Evolutionary conservation across 64 coral and sea anemone species (phyloP).

Genomic region (Montipora foliosa): DNA sequence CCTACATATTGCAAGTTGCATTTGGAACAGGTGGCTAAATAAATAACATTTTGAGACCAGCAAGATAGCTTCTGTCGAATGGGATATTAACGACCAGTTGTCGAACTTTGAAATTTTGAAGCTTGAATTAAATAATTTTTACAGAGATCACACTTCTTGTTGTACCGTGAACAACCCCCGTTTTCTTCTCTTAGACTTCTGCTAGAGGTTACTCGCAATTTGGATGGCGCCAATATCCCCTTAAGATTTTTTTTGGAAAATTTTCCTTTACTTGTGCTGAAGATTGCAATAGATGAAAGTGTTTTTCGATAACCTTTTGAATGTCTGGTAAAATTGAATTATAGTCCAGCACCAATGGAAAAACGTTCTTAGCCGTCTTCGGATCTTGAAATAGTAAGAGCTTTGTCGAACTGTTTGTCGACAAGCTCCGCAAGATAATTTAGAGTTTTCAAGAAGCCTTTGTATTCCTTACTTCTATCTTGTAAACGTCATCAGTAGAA

Average conservation of each 20-base stretch:
- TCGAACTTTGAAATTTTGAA: not conserved
- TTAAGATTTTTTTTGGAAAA: not conserved
- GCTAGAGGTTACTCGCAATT: not conserved
- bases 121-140: slow-evolving; percentile 3
- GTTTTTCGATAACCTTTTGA: not conserved
- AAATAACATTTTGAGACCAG: slow-evolving; percentile 37
- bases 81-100: not conserved
- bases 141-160: slow-evolving; percentile 6
- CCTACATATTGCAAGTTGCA: no score
- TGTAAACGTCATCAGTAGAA: no score
- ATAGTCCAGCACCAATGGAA: slow-evolving; percentile 24
- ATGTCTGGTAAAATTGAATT: slow-evolving; percentile 37
- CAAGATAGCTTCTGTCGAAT: slow-evolving; percentile 26
- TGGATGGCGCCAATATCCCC: not conserved
- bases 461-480: not conserved
- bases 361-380: not conserved
- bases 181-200: not conserved
- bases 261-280: slow-evolving; percentile 2
- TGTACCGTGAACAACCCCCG: not conserved
- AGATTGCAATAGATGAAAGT: slow-evolving; percentile 19
- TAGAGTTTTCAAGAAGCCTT: slow-evolving; percentile 33
- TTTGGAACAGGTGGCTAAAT: slow-evolving; percentile 11
- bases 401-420: slow-evolving; percentile 45
- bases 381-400: not conserved
- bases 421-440: slow-evolving; percentile 3